These are phyloP conservation scores for Stegana nigrithorax DNA, from an alignment of 2,888 invertebrate species.

Conservation along the genomic window DNA sequence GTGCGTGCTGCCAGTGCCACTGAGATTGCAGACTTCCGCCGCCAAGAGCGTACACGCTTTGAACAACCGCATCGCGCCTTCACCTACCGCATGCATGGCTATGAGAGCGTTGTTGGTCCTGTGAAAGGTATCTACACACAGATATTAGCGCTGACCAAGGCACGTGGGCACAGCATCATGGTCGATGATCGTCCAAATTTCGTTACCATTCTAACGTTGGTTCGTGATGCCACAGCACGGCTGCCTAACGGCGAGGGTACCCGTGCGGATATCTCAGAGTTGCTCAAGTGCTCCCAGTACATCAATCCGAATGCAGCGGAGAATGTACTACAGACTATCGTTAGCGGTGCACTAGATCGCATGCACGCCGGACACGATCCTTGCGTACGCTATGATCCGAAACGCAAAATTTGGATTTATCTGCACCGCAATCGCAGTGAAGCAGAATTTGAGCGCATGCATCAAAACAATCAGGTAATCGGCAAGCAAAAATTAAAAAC, in stretches of 20 bases:
- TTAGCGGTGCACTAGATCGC: slow-evolving; percentile 90
- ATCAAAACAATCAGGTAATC: slow-evolving; percentile 76
- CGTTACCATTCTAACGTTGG: slow-evolving; percentile 89
- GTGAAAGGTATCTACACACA: slow-evolving; percentile 83
- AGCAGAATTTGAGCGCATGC: slow-evolving; percentile 75
- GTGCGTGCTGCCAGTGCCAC: slow-evolving; percentile 82
- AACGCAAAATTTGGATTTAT: slow-evolving; percentile 96
- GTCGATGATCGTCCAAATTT: slow-evolving; percentile 87
- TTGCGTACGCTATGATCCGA: slow-evolving; percentile 92
- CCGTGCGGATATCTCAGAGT: slow-evolving; percentile 88
- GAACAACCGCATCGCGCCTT: slow-evolving; percentile 91
- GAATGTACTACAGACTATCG: slow-evolving; percentile 76
- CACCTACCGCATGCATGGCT: slow-evolving; percentile 89
- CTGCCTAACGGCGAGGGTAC: slow-evolving; percentile 94
- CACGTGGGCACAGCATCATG: slow-evolving; percentile 87
- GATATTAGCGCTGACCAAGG: slow-evolving; percentile 72
- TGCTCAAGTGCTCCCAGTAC: slow-evolving; percentile 83
- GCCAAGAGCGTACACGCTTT: slow-evolving; percentile 86
- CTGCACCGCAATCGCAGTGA: slow-evolving; percentile 80
- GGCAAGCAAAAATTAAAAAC: slow-evolving; percentile 71
- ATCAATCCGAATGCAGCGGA: slow-evolving; percentile 69
- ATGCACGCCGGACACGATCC: slow-evolving; percentile 91
- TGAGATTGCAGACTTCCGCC: slow-evolving; percentile 81
- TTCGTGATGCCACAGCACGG: slow-evolving; percentile 93
- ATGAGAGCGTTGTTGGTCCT: slow-evolving; percentile 85